Evolutionary conservation across 2,113 vertebrate genomes (phyloP), one percentile per base, ranked within the genome.

Genomic region (Labrus mixtus): DNA sequence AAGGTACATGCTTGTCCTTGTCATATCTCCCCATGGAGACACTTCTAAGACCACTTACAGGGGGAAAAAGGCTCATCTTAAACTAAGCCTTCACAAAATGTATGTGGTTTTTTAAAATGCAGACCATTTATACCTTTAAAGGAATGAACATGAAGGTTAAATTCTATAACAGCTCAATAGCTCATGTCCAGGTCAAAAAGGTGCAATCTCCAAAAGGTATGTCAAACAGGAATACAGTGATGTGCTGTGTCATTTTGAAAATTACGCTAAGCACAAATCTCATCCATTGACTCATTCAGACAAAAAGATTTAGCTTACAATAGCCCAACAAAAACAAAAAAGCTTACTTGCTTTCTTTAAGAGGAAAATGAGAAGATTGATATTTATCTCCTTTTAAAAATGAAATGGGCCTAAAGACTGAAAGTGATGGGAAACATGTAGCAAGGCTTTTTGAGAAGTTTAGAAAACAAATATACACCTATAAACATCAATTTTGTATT

Each of bases 1-100:
- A 86, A 89, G 78, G 86, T 89, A 61, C 74, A 81, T 45, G 76
- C 67, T 60, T 72, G 69, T 75, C 78, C 79, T 79, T 83, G 73
- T 80, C 66, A 64, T 55, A 53, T 68, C 36, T 48, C 61, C 48
- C 68, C 72, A 68, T 15, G 60, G 78, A 82, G 70, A 76, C 77
- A 75, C 39, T 51, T 36, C 56, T 43, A 54, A 12, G 53, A 68
- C 23, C 45, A 16, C 61, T 39, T 20, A 80, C 39, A 29, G n/a
- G 13, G 36, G 45, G 53, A 67, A 70, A 80, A 37, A 57, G 0
- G 72, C 48, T 63, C 15, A 13, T 60, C 51, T 70, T 45, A 25
- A 25, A 25, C 25, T 9, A 62, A 57, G 60, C 45, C 29, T 71
- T 66, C 68, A 63, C 9, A 50, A 58, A 63, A 67, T 55, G 19